Percentiles rank a stretch among this genome's conserved stretches.
Conservation (phyloP, 2,888 invertebrate species). For the Ypsolopha scabrella region DNA sequence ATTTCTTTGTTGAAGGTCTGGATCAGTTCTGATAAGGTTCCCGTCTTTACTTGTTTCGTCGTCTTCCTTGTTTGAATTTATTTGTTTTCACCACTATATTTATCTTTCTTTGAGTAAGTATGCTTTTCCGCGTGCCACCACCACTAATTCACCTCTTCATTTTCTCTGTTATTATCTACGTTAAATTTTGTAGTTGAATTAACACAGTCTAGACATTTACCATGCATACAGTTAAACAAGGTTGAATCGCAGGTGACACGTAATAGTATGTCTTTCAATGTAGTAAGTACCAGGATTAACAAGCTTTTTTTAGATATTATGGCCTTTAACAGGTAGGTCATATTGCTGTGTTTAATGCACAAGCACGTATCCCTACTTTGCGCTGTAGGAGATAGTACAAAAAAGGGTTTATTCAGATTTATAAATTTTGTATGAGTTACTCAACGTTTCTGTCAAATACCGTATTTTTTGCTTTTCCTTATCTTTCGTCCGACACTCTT, state of each 20-base stretch:
- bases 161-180: background rate
- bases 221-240: constrained; percentile 4
- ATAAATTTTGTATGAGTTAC: too few relatives aligned
- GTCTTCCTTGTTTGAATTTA: background rate
- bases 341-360: constrained; percentile 7
- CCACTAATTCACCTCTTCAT: background rate
- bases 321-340: background rate
- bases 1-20: background rate
- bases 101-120: background rate
- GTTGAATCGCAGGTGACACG: background rate
- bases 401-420: background rate
- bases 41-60: background rate
- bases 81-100: too few relatives aligned
- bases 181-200: background rate
- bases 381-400: background rate
- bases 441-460: too few relatives aligned
- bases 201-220: constrained; percentile 1
- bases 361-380: constrained; percentile 3
- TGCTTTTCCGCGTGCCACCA: background rate
- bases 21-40: background rate
- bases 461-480: too few relatives aligned
- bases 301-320: too few relatives aligned
- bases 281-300: background rate
- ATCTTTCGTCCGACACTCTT: too few relatives aligned
- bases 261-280: constrained; percentile 1